phyloP scores from a whole-genome alignment of 2,797 vertebrate species.

The Astyanax mexicanus region DNA sequence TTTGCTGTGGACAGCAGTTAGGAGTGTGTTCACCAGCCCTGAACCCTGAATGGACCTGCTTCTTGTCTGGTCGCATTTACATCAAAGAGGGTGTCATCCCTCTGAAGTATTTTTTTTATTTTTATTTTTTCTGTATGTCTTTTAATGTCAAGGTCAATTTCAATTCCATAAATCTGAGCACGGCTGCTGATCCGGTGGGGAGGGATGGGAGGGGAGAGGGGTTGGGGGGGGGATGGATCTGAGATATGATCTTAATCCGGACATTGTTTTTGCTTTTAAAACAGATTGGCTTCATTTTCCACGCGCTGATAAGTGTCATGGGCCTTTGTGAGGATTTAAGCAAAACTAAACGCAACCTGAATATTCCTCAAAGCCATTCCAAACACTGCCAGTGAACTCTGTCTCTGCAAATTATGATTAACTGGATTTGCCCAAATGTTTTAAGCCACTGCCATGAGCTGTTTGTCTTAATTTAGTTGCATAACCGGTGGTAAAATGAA shows the following conservation, averaged over 20 bases:
- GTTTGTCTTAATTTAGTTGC: constrained; percentile 29
- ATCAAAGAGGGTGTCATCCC: constrained; percentile 13
- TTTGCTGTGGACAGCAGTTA: constrained; percentile 7
- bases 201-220: no score
- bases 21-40: constrained; percentile 11
- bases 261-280: constrained; percentile 1
- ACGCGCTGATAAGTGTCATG: constrained; percentile 1
- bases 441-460: neutral
- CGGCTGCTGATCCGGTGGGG: neutral
- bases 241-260: neutral
- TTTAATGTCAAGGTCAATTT: constrained; percentile 19
- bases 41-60: constrained; percentile 21
- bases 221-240: no score
- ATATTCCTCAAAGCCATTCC: constrained; percentile 6
- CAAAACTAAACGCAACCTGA: constrained; percentile 2
- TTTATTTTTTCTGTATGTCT: no score
- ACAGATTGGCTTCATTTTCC: constrained; percentile 8
- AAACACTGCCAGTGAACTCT: constrained; percentile 4
- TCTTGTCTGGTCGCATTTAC: constrained; percentile 27
- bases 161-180: neutral
- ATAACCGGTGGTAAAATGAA: constrained; percentile 7
- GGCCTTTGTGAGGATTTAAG: constrained; percentile 16
- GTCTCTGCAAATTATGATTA: constrained; percentile 12
- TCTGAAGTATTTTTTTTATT: no score
- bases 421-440: constrained; percentile 19